Base-by-base conservation (phyloP, 2,888 invertebrate species). In the Thysanoteuthis rhombus region DNA sequence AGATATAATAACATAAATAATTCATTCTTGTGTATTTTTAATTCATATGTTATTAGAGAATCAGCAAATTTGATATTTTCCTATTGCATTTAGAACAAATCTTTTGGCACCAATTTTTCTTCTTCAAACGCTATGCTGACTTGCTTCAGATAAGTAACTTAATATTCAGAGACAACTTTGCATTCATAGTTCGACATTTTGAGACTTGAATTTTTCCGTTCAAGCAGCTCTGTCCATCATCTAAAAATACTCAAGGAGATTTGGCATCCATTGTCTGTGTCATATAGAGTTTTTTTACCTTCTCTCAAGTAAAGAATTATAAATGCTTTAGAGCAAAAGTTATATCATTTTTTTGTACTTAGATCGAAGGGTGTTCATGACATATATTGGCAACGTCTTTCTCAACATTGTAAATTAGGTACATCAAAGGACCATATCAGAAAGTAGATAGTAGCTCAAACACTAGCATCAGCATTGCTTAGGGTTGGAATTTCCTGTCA, bases 51-150 rank as follows among this genome's bases (percentile, higher is more conserved):
- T 36, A n/a, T 12, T 36, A 36, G 36, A 75, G 36, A 12, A 36
- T 75, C 75, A 75, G n/a, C n/a, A 36, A 75, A 75, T 16, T 36
- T 75, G 12, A 75, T 75, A 75, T 75, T 75, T 75, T 75, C 36
- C 75, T n/a, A 75, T 75, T 36, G 36, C n/a, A 75, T 75, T 75
- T 75, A 75, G 75, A 75, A 75, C 36, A 75, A 75, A 12, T 75
- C 75, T n/a, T 75, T 75, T 75, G 75, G 75, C 75, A 75, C 75
- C 75, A 75, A n/a, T 75, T n/a, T 75, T 75, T n/a, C n/a, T n/a
- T 75, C 75, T n/a, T n/a, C n/a, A 75, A 75, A 36, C n/a, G 4
- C n/a, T 16, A 75, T 75, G n/a, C 75, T 75, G 75, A 75, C 75
- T 75, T 75, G 36, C 36, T 52, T 52, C 52, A 52, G 25, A n/a